These are phyloP conservation scores for Drosophila cardini DNA, from an alignment of 1,140 invertebrate species.

Conservation along the genomic window DNA sequence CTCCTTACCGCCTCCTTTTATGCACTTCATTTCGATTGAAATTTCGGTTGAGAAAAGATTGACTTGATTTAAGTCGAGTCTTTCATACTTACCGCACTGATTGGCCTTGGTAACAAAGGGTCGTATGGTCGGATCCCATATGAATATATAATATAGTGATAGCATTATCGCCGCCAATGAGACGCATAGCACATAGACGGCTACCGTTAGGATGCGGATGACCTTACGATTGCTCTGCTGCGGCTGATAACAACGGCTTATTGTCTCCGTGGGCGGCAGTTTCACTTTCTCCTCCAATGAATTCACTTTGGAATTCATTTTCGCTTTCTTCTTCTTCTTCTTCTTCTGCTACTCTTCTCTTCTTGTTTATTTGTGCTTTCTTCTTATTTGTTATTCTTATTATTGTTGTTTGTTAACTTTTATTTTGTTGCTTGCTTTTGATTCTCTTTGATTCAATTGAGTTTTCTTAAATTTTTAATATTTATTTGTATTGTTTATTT, in stretches of 20 bases:
- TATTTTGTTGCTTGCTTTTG: constrained; percentile 25
- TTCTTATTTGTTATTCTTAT: not conserved
- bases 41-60: no score
- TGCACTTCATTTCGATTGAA: not conserved
- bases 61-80: no score
- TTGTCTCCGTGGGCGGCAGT: constrained; percentile 91
- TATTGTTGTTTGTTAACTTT: constrained; percentile 5
- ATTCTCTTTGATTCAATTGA: not conserved
- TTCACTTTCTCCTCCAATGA: constrained; percentile 88
- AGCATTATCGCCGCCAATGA: constrained; percentile 97
- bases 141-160: constrained; percentile 97
- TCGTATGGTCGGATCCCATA: constrained; percentile 92
- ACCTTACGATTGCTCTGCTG: constrained; percentile 90
- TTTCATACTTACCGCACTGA: constrained; percentile 77
- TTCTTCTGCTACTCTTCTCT: constrained; percentile 17
- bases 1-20: not conserved
- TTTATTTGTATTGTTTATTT: no score
- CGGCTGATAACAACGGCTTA: constrained; percentile 91
- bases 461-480: no score
- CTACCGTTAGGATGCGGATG: constrained; percentile 96
- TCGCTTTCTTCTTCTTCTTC: constrained; percentile 16
- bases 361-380: constrained; percentile 26
- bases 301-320: constrained; percentile 80
- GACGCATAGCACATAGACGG: constrained; percentile 97
- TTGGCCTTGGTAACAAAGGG: constrained; percentile 82